phyloP scores from a whole-genome alignment of 2,797 vertebrate genomes.

The Sylvia borin region DNA sequence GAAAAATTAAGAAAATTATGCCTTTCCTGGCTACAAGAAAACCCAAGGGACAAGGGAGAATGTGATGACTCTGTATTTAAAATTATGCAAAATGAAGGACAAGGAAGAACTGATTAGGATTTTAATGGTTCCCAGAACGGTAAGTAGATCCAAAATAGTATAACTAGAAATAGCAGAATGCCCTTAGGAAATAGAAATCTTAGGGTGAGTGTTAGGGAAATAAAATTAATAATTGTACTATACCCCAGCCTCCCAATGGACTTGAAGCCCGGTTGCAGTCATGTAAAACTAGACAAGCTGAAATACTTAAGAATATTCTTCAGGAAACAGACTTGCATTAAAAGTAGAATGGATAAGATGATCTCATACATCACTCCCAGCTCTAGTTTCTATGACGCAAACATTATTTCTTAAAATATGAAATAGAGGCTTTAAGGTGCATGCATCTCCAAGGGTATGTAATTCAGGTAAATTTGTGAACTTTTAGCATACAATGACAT shows the following conservation, averaged over 20 bases:
- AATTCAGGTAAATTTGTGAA: background rate
- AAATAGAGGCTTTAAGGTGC: background rate
- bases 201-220: background rate
- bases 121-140: background rate
- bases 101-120: background rate
- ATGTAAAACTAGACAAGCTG: slow-evolving; percentile 11
- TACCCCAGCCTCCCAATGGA: background rate
- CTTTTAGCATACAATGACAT: background rate
- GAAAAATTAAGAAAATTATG: background rate
- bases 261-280: background rate
- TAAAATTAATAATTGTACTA: background rate
- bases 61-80: background rate
- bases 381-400: background rate
- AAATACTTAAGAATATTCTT: background rate
- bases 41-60: background rate
- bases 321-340: slow-evolving; percentile 7
- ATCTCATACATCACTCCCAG: background rate
- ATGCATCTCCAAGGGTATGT: background rate
- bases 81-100: background rate
- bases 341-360: background rate
- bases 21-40: slow-evolving; percentile 2
- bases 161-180: background rate
- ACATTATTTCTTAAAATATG: background rate
- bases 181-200: background rate
- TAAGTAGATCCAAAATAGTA: background rate